Base-by-base conservation (phyloP, 1,140 invertebrate genomes). In the Leptinotarsa undecemlineata region DNA sequence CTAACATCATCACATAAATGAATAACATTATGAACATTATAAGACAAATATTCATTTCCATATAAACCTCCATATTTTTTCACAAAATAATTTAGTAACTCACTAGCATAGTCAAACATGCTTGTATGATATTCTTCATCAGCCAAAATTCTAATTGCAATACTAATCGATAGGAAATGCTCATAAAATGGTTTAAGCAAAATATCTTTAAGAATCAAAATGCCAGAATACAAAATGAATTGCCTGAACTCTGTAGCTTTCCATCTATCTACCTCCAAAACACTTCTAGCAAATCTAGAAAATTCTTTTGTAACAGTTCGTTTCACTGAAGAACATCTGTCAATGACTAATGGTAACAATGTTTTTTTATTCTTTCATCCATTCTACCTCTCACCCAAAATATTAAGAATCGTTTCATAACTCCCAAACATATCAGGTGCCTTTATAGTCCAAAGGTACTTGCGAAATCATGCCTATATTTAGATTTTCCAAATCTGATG, bases 1-100 rank as follows among this genome's bases (percentile, higher is more conserved):
- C 5, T 17, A 17, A 48, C 47, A 61, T 68, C 63, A 21, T n/a
- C 63, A 20, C 19, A 21, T 48, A 73, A 57, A 73, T 73, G n/a
- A 67, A 73, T 68, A 19, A 73, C 48, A 15, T 57, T 57, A 68
- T 73, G 72, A 17, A 73, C 63, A 48, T 73, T 73, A 48, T 73
- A 23, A 68, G 72, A 73, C 4, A 68, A 17, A 26, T 26, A 26
- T 26, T 71, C 42, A 13, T 6, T 15, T 14, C 61, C 68, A 75
- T 71, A 75, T 1, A 75, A 57, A 8, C 8, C 1, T 67, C n/a
- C 14, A 13, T n/a, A 67, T 23, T 67, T 67, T 33, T 14, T 14
- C 17, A 42, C n/a, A 67, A 67, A 21, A 21, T 67, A 26, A 26
- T 26, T 26, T 26, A 26, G 6, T 26, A 26, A 26, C 26, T 26